Evolutionary conservation across 2,797 vertebrate genomes (phyloP).

Genomic region (Alouatta caraya): DNA sequence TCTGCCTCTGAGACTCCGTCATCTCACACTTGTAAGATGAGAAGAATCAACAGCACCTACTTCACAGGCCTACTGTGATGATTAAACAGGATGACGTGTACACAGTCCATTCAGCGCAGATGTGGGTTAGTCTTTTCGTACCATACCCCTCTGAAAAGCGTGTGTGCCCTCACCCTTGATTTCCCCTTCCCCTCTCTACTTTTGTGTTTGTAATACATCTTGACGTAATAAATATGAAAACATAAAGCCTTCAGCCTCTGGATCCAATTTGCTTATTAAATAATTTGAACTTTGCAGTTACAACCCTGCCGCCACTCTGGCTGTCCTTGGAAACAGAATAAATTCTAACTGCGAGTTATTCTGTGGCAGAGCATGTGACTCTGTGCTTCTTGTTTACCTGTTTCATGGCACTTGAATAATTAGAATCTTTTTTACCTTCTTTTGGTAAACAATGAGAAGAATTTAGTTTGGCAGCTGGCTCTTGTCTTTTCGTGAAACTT

Average conservation of each 20-base stretch:
- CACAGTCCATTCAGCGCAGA: background rate
- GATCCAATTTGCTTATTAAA: background rate
- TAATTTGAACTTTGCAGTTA: background rate
- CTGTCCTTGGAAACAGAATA: background rate
- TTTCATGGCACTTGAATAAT: conserved; percentile 38
- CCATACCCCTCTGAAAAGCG: background rate
- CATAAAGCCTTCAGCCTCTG: background rate
- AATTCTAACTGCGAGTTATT: background rate
- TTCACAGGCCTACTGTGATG: background rate
- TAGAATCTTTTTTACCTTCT: background rate
- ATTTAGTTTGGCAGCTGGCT: conserved; percentile 37
- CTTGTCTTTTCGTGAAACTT: conserved; percentile 53
- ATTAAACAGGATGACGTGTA: background rate
- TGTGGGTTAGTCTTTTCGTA: background rate
- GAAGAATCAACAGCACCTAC: background rate
- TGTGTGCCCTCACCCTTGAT: background rate
- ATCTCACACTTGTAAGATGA: background rate
- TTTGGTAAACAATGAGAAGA: conserved; percentile 46
- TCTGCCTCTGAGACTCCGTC: background rate
- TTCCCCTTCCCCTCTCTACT: background rate
- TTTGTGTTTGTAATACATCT: background rate
- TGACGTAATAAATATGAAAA: conserved; percentile 18
- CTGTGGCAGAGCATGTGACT: rapidly evolving
- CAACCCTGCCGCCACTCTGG: background rate
- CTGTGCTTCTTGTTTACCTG: conserved; percentile 32